Conservation (phyloP, 2,113 vertebrate species). For the Pristiophorus japonicus region DNA sequence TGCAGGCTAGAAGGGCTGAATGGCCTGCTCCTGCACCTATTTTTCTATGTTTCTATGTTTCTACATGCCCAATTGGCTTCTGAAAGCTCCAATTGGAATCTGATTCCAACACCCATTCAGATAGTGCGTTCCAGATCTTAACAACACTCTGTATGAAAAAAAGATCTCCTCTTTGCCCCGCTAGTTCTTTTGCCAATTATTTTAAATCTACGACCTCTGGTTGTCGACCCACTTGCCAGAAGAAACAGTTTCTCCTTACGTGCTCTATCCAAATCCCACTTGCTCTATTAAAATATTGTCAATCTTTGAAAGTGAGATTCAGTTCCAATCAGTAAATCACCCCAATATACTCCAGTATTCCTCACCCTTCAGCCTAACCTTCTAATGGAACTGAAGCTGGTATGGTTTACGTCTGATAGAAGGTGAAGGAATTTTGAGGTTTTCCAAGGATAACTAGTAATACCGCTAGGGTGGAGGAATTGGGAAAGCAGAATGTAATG, state of each 20-base stretch:
- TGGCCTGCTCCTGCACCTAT: no score
- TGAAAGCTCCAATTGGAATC: neutral
- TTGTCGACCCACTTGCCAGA: neutral
- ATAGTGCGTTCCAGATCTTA: neutral
- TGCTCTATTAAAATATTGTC: neutral
- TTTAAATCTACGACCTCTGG: neutral
- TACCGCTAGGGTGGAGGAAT: neutral
- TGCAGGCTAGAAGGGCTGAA: no score
- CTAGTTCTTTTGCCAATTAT: neutral
- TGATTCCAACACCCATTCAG: neutral
- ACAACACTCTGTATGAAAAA: neutral
- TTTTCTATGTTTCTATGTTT: no score
- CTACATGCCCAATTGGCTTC: neutral
- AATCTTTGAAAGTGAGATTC: neutral
- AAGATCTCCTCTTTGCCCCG: neutral
- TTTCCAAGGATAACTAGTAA: no score
- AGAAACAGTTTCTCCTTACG: neutral
- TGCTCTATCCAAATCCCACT: neutral
- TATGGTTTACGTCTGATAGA: neutral
- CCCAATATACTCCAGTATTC: neutral
- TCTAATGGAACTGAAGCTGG: neutral
- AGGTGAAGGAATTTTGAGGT: neutral
- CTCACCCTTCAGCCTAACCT: neutral
- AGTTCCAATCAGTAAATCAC: neutral
- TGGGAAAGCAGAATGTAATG: neutral